Base-by-base conservation (phyloP, 2,888 invertebrate genomes). In the Lingula anatina region DNA sequence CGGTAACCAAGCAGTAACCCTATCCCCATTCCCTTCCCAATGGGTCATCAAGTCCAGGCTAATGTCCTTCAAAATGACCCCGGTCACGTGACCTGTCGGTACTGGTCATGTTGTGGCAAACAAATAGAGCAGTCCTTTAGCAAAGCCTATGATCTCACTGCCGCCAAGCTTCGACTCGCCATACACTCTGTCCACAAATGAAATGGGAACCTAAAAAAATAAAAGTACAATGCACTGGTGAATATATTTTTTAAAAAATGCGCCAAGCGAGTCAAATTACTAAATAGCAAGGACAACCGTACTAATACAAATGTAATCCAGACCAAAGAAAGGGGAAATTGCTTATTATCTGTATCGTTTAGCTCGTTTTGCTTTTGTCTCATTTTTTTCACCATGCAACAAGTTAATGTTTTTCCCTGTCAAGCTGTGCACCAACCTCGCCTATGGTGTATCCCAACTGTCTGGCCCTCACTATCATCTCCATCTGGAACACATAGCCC, bases 401-500 rank as follows among this genome's bases (percentile, higher is more conserved):
- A n/a, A n/a, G n/a, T n/a, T n/a, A n/a, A n/a, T n/a, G n/a, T n/a
- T n/a, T n/a, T n/a, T n/a, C n/a, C n/a, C n/a, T n/a, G n/a, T n/a
- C n/a, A n/a, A n/a, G n/a, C n/a, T n/a, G n/a, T n/a, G n/a, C n/a
- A n/a, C n/a, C n/a, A n/a, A 83, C 89, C 80, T 96, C 97, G 5
- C 89, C 93, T 64, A 99, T 88, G 0, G 84, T 85, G 73, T 84
- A 95, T 26, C 86, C 85, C 47, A 88, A 81, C 71, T 94, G 89
- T 45, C 91, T 83, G 0, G 97, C 97, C 62, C 94, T 82, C 20
- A 99, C 86, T 49, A 99, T 88, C 92, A 99, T 97, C 81, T 99
- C 99, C 96, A 99, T 99, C 82, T 99, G 99, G 76, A 99, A 99
- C 1, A 96, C 96, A 74, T 99, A 99, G 45, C 99, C 99, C 77